A percentile compares a stretch with the other conserved stretches of the same genome.
These are phyloP conservation scores for Halcyon malimbica DNA, from an alignment of 2,113 vertebrate genomes.

Conservation along the genomic window DNA sequence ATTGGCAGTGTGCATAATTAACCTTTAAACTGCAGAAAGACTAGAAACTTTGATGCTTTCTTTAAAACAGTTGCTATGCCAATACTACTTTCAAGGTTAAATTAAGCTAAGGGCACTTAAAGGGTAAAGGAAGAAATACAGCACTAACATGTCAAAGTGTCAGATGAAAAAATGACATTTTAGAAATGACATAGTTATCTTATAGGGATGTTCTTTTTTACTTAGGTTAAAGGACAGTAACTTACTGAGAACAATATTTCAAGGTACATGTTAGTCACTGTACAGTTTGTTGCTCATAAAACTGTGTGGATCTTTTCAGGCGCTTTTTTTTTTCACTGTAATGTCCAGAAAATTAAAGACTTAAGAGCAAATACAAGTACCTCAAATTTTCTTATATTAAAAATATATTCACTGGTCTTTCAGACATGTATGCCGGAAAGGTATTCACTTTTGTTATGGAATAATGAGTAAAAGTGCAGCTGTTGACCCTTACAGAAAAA, in stretches of 20 bases:
- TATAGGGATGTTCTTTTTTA: neutral
- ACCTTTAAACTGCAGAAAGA: conserved; percentile 37
- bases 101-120: conserved; percentile 9
- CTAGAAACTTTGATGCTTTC: conserved; percentile 15
- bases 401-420: neutral
- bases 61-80: conserved; percentile 37
- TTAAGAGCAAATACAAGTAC: neutral
- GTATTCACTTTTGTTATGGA: neutral
- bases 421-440: neutral
- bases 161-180: neutral
- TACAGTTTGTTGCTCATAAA: neutral
- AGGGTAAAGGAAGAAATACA: conserved; percentile 18
- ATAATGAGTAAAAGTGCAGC: neutral
- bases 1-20: conserved; percentile 37
- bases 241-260: neutral
- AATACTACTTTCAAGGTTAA: conserved; percentile 16
- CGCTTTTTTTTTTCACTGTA: neutral
- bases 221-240: neutral
- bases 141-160: neutral
- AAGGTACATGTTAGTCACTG: neutral
- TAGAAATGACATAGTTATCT: conserved; percentile 31
- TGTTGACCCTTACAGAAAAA: neutral
- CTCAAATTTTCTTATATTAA: neutral
- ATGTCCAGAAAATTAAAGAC: neutral
- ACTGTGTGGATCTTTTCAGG: accelerated